These are phyloP conservation scores for Engystomops pustulosus DNA, from an alignment of 2,113 vertebrate genomes.

Conservation along the genomic window DNA sequence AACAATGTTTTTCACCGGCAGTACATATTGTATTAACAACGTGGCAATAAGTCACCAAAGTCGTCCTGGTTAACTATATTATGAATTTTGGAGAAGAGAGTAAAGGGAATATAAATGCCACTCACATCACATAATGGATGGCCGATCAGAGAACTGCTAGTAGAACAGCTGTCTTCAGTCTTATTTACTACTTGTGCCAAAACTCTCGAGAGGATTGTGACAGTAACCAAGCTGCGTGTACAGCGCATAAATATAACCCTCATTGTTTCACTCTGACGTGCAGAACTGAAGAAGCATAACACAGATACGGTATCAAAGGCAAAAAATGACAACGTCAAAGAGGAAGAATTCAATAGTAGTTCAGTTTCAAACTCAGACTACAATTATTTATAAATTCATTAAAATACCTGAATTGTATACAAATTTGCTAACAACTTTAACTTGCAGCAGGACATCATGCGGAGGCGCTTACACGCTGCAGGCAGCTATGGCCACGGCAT, in stretches of 20 bases:
- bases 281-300: not conserved
- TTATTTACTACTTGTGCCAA: constrained; percentile 18
- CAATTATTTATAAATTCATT: no score
- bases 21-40: not conserved
- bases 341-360: no score
- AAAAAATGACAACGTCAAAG: no score
- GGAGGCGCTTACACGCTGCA: no score
- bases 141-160: not conserved
- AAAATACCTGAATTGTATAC: no score
- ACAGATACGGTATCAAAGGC: no score
- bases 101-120: not conserved
- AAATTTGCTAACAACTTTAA: no score
- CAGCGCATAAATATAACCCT: not conserved
- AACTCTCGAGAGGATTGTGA: not conserved
- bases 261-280: not conserved
- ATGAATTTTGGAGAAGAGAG: not conserved
- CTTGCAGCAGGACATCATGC: no score
- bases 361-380: no score
- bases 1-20: not conserved
- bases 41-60: not conserved
- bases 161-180: not conserved
- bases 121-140: not conserved
- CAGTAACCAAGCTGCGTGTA: not conserved
- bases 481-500: no score
- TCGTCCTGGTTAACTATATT: not conserved